Evolutionary conservation across 2,797 vertebrate genomes (phyloP).

Genomic region (Poecilia velifera): DNA sequence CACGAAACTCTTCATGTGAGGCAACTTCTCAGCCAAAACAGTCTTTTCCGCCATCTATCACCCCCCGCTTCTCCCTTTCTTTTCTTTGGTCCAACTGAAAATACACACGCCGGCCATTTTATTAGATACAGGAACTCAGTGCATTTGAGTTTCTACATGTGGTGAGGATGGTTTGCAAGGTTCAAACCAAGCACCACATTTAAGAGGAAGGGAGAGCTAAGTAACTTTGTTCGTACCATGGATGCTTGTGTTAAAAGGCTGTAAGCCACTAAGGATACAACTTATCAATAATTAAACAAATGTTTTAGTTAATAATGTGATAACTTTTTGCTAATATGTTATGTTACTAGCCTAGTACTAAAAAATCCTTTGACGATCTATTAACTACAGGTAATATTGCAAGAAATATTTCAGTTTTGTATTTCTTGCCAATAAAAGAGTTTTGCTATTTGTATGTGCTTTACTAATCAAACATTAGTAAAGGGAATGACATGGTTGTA

Average conservation of each 20-base stretch:
- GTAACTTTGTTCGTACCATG: not conserved
- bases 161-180: not conserved
- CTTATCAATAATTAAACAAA: not conserved
- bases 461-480: not conserved
- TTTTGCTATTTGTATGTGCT: not conserved
- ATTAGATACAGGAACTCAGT: not conserved
- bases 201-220: not conserved
- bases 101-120: not conserved
- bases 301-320: not conserved
- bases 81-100: slow-evolving; percentile 30
- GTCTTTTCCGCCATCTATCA: slow-evolving; percentile 41
- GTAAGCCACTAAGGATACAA: not conserved
- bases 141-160: not conserved
- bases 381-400: not conserved
- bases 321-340: not conserved
- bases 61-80: not conserved
- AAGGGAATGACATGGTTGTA: not conserved
- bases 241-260: not conserved
- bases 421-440: not conserved
- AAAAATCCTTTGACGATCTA: not conserved
- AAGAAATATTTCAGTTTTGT: too few relatives aligned
- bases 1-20: slow-evolving; percentile 78
- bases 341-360: not conserved
- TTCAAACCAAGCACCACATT: not conserved
- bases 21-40: slow-evolving; percentile 72